Percentiles rank a stretch among this genome's conserved stretches.
Conservation (phyloP, 2,888 invertebrate genomes). For the Ectropis crepuscularia region DNA sequence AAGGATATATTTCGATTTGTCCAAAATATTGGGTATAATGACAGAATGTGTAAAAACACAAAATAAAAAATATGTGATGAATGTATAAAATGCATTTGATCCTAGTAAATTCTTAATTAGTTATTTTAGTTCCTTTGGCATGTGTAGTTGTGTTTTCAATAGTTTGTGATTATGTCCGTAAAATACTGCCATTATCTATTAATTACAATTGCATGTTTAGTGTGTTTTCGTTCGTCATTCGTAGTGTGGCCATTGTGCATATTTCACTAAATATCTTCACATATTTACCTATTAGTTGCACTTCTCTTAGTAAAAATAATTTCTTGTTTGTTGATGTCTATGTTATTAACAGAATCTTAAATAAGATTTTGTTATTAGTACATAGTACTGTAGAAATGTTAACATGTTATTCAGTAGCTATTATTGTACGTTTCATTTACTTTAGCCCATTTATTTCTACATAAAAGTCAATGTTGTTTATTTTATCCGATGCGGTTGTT, state of each 20-base stretch:
- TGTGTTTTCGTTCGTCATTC: conserved; percentile 44
- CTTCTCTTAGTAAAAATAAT: neutral
- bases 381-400: too few relatives aligned
- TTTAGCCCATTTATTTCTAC: too few relatives aligned
- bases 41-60: neutral
- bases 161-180: conserved; percentile 48
- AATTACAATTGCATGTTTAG: conserved; percentile 33
- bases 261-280: conserved; percentile 19
- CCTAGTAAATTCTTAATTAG: conserved; percentile 21
- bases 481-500: too few relatives aligned
- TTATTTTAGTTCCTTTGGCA: conserved; percentile 44
- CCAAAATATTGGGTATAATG: too few relatives aligned
- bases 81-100: conserved; percentile 19
- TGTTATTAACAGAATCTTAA: too few relatives aligned
- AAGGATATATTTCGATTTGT: too few relatives aligned
- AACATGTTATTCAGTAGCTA: neutral
- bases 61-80: neutral
- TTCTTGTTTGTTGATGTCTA: neutral
- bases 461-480: too few relatives aligned
- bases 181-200: conserved; percentile 54
- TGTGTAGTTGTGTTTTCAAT: conserved; percentile 44
- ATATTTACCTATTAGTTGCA: conserved; percentile 19
- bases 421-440: too few relatives aligned
- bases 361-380: too few relatives aligned
- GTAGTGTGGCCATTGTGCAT: conserved; percentile 10